Base-by-base conservation (phyloP, 2,888 invertebrate species). In the Belgica antarctica region DNA sequence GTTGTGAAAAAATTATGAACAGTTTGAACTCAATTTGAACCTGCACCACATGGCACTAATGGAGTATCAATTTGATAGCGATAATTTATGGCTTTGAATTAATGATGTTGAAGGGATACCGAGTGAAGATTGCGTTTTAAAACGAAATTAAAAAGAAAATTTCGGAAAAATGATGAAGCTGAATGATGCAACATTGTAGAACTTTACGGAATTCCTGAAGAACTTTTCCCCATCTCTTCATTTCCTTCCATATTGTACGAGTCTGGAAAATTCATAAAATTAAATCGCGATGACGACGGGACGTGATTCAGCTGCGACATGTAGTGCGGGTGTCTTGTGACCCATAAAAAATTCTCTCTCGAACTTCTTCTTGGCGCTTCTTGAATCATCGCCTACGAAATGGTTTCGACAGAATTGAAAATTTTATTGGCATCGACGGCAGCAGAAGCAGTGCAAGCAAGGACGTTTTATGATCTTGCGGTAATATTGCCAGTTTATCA, bases 281-380 rank as follows among this genome's bases (percentile, higher is more conserved):
- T 2, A 4, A 2, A 41, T 41, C n/a, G 15, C 12, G 15, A 41
- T n/a, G 15, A 1, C 12, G 25, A 2, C 7, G 25, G 19, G 24
- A 19, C 62, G 62, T 62, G 34, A 31, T 34, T 34, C 15, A 19
- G 19, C 19, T 62, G 34, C 2, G n/a, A 12, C 31, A 34, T 62
- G 34, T 62, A 1, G 22, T 24, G 10, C 41, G 15, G 3, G 31
- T 28, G 62, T 62, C 62, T 62, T n/a, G 62, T 62, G 62, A 62
- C 34, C 62, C 62, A 62, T 62, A 22, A 62, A 62, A 62, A 24
- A 34, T 22, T 62, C 34, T 59, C 24, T 62, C 57, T 57, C n/a
- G n/a, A n/a, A n/a, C n/a, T n/a, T n/a, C n/a, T n/a, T n/a, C n/a
- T n/a, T n/a, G n/a, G n/a, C n/a, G n/a, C n/a, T n/a, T n/a, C 41